Base-by-base conservation (phyloP, 2,113 vertebrate genomes). In the Microcebus murinus region DNA sequence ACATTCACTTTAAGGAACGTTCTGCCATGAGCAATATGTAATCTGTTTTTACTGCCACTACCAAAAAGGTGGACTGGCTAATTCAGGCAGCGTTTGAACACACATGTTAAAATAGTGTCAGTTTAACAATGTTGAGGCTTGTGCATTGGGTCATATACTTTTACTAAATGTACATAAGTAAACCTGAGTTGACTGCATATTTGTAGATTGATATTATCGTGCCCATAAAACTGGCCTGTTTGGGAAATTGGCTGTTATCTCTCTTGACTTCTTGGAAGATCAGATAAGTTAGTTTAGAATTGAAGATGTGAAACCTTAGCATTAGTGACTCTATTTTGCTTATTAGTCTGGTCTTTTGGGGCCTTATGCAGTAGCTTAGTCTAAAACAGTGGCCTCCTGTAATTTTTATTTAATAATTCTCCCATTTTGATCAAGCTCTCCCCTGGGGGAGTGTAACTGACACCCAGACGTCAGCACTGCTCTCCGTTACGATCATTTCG, bases 61-160 rank as follows among this genome's bases (percentile, higher is more conserved):
- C 25, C n/a, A 9, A 81, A 89, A 29, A 45, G 7, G 23, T 81
- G 4, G 34, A 36, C 65, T 73, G 65, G 29, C 59, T 76, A 36
- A 14, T 61, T 85, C 4, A 68, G 59, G 39, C 48, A 70, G 18
- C 50, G 18, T 68, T 81, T 74, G 61, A 86, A 68, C 39, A 67
- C 3, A 3, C 2, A 3, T 2, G 4, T 42, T 42, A 42, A 42
- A 42, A 4, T 42, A 4, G 42, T 4, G 42, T 4, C 4, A 42
- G 4, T 4, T 74, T 74, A 29, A n/a, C 84, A 29, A 8, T 82
- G 34, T 63, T 76, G 13, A 48, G 68, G 67, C 42, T 68, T 36
- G 29, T 25, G 36, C 17, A 3, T n/a, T 74, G 18, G 48, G 48
- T 59, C 42, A 36, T 80, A 39, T 11, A 39, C 23, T 20, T 65